Evolutionary conservation across 2,888 invertebrate species (phyloP).

Genomic region (Lepeophtheirus nordmannii): DNA sequence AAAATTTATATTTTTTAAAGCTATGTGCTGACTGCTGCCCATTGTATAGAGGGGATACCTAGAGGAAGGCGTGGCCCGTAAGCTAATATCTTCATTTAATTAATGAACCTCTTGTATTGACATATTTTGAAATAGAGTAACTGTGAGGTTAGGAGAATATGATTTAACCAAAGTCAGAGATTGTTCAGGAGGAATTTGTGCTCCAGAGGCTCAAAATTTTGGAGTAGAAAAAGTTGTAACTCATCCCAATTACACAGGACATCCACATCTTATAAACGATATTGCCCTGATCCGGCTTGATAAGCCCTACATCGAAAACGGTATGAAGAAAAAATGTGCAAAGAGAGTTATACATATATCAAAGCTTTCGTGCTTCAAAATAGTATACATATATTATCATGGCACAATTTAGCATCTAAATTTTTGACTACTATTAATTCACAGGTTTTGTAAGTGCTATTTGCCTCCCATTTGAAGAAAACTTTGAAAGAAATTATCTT

Average conservation of each 20-base stretch:
- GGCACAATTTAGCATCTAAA: conserved; percentile 11
- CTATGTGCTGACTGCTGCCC: conserved; percentile 15
- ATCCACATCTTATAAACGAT: neutral
- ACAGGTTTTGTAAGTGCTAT: conserved; percentile 61
- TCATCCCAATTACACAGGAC: neutral
- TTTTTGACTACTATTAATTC: conserved; percentile 25
- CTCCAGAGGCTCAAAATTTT: neutral
- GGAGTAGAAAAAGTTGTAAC: neutral
- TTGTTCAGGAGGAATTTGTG: neutral
- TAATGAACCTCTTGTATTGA: neutral
- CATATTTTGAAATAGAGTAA: neutral
- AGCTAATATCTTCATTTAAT: too few relatives aligned
- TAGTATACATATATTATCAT: too few relatives aligned
- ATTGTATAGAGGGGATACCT: conserved; percentile 3
- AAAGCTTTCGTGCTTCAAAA: too few relatives aligned
- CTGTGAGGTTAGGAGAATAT: conserved; percentile 11
- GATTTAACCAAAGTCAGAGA: neutral
- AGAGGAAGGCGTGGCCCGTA: too few relatives aligned
- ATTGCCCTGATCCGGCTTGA: conserved; percentile 5
- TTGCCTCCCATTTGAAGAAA: conserved; percentile 25
- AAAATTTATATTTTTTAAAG: too few relatives aligned
- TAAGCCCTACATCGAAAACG: neutral
- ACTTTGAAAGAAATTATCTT: neutral
- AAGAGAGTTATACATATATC: neutral
- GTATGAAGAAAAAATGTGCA: neutral